A percentile compares a stretch with the other conserved stretches of the same genome.
Evolutionary conservation across 2,797 vertebrate genomes (phyloP).

Genomic region (Anolis apletophallus): DNA sequence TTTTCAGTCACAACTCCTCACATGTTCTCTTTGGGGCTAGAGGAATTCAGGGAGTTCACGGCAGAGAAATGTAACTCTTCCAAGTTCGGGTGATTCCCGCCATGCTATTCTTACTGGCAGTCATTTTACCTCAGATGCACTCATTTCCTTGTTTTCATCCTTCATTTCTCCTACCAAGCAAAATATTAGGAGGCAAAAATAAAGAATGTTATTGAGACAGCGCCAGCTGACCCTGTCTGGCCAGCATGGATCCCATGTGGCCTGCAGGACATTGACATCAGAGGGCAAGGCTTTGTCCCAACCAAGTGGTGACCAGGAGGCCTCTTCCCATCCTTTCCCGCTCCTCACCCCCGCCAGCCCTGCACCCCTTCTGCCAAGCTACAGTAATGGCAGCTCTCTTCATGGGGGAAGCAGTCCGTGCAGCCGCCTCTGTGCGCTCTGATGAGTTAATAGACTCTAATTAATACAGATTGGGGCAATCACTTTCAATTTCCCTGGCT

Average conservation of each 20-base stretch:
- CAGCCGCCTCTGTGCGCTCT: conserved; percentile 42
- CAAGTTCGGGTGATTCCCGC: no score
- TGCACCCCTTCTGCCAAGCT: background rate
- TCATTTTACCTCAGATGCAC: background rate
- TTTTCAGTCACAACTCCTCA: no score
- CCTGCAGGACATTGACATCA: background rate
- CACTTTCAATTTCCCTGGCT: conserved; percentile 61
- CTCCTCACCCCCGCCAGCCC: no score
- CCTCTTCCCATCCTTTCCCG: background rate
- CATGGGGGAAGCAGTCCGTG: conserved; percentile 45
- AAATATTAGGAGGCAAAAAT: background rate
- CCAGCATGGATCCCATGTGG: background rate
- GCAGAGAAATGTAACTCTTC: no score
- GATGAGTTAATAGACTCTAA: conserved; percentile 72
- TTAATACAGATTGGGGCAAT: conserved; percentile 71
- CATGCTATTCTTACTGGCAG: background rate
- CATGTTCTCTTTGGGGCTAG: no score
- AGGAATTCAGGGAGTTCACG: no score
- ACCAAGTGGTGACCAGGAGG: background rate
- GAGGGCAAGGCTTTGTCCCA: background rate
- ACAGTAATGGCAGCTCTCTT: background rate
- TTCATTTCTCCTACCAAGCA: background rate
- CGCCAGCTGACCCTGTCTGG: background rate
- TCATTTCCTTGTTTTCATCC: background rate
- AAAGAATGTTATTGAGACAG: background rate